Base-by-base conservation (phyloP, 2,888 invertebrate species). In the Hipparchia semele region DNA sequence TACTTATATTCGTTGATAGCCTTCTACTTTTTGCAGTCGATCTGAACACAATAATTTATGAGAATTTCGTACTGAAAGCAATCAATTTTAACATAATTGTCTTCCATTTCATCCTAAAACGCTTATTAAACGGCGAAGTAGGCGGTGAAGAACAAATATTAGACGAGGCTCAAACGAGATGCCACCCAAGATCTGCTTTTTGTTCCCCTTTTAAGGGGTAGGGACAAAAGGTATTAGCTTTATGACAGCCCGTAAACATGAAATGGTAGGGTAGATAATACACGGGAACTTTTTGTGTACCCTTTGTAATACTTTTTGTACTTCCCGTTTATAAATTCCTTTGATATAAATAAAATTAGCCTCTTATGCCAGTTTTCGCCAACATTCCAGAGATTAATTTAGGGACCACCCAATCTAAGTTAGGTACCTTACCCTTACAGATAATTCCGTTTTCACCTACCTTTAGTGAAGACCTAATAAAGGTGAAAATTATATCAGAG, bases 201-300 rank as follows among this genome's bases (percentile, higher is more conserved):
- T 67, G 65, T 64, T 13, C 64, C 73, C 70, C 60, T 71, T 62
- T 54, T 61, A 39, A 67, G 66, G 68, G 58, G 58, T 60, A 68
- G 46, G 68, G 68, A 68, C 68, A 68, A 74, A 77, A 78, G 69
- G 71, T 74, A 75, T 79, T 76, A 74, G 62, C 72, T 76, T 80
- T 79, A 79, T 75, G 77, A 79, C 72, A 51, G 67, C 65, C 66
- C 77, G 73, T 77, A 75, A 79, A 79, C 77, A 77, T 70, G 73
- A 69, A 74, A 76, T 69, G 72, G 70, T 72, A 70, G 72, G 70
- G 64, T 39, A 79, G 77, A 77, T 77, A 77, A 77, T 70, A 67
- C 71, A 68, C 46, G 61, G 53, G 13, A 61, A 61, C 61, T 51
- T 61, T 69, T 69, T 61, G 69, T 12, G 33, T 53, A 60, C 60